Percentiles rank a stretch among this genome's conserved stretches.
phyloP scores from a whole-genome alignment of 2,113 vertebrate genomes.

The Prinia subflava region DNA sequence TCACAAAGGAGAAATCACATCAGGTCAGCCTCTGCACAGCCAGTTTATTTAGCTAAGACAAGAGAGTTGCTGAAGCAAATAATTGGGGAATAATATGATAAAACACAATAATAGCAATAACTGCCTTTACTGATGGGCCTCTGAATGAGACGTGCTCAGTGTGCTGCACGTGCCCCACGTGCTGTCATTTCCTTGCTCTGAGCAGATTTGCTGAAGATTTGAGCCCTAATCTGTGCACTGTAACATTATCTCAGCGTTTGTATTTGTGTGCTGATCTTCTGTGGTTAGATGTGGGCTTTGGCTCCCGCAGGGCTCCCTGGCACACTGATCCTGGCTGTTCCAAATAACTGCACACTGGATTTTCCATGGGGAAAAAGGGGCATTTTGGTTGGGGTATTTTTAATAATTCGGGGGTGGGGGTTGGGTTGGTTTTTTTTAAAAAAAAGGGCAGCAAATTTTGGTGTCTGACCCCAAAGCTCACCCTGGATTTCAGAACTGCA shows the following conservation, averaged over 20 bases:
- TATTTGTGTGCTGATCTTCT: neutral
- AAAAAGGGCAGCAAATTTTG: neutral
- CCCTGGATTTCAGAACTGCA: neutral
- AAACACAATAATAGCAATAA: neutral
- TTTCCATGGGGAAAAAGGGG: neutral
- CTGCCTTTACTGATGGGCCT: neutral
- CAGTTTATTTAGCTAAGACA: constrained; percentile 3
- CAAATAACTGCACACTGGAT: neutral
- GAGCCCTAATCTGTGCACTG: neutral
- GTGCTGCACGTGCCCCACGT: neutral
- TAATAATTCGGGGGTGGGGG: neutral
- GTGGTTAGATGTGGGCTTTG: neutral
- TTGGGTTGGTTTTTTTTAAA: neutral
- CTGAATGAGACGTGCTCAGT: neutral
- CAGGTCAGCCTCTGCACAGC: neutral
- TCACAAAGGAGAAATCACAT: neutral
- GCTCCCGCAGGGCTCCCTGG: neutral
- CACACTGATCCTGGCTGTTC: neutral
- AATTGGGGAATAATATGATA: constrained; percentile 17
- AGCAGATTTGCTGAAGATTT: constrained; percentile 32
- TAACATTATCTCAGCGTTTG: constrained; percentile 2
- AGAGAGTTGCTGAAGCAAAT: constrained; percentile 20
- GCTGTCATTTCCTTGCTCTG: constrained; percentile 6
- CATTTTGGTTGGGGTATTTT: neutral
- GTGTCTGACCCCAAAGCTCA: neutral